Evolutionary conservation across 2,888 invertebrate species (phyloP), one percentile per base, ranked within the genome.

Genomic region (Sminthurinus aureus): DNA sequence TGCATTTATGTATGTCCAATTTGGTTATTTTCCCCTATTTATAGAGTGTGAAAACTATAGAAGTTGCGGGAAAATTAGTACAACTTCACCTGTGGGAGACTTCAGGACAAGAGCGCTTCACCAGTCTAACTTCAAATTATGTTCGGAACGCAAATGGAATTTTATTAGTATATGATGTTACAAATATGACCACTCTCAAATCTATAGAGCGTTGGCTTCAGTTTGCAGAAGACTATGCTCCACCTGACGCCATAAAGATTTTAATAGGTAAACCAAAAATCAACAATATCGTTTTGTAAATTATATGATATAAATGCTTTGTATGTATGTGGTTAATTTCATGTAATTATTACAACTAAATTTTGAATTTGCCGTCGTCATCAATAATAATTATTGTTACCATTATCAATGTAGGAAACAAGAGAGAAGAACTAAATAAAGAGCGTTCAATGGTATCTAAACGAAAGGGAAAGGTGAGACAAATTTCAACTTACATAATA

Each of bases 41-140:
- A n/a, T n/a, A n/a, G n/a, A 84, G 86, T 20, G 85, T 86, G 12
- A 87, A 86, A 82, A 86, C 86, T 12, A 83, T 88, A 26, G 84
- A 85, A 51, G 85, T 88, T 18, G 87, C 86, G 9, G 88, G 87
- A 24, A 87, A 87, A 84, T 71, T 85, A 12, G 85, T 87, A 15
- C 85, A 86, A 26, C 81, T 88, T 6, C 87, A 87, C 76, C 84
- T 88, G 86, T 87, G 87, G 87, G 87, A 87, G 77, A 86, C 87
- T 24, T 86, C 86, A 13, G 87, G 87, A 3, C 87, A 87, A 81
- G 88, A 88, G n/a, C 79, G 85, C 11, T 87, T 87, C 51, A 83
- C 85, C 26, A 86, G 87, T 15, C 77, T 88, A 1, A 86, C 86
- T 51, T 86, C 87, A n/a, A 88, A 86, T 74, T 87, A 86, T 51